These are phyloP conservation scores for Epicampocera succincta DNA, from an alignment of 2,888 invertebrate genomes.

Conservation along the genomic window DNA sequence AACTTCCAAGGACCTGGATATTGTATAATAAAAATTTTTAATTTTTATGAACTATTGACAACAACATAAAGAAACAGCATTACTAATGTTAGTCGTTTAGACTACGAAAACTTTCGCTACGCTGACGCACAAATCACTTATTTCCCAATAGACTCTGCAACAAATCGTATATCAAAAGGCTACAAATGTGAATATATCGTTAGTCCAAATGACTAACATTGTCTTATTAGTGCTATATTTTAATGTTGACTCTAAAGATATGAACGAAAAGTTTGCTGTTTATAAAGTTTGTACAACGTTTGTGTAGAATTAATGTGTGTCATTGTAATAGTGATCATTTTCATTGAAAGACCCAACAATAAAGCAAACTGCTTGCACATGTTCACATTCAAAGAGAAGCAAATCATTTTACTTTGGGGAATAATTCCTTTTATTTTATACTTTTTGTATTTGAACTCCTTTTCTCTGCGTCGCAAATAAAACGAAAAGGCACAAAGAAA, in stretches of 20 bases:
- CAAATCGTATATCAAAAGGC: not conserved
- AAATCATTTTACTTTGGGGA: conserved; percentile 33
- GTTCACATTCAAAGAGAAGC: not conserved
- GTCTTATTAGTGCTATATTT: not conserved
- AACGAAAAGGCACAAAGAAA: not conserved
- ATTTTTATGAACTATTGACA: no score
- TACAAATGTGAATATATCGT: not conserved
- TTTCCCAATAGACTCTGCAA: not conserved
- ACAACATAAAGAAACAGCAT: no score
- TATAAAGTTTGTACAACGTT: not conserved
- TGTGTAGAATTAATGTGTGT: not conserved
- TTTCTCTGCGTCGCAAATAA: not conserved
- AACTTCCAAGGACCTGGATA: no score
- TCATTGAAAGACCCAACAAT: not conserved
- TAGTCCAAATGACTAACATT: not conserved
- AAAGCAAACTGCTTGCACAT: conserved; percentile 16
- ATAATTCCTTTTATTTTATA: conserved; percentile 1
- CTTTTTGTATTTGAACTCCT: not conserved
- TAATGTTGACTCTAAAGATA: not conserved
- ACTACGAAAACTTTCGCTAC: no score
- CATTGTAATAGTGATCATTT: conserved; percentile 12
- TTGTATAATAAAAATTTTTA: no score
- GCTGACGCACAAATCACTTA: no score
- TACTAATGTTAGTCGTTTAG: no score
- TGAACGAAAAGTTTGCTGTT: not conserved